Evolutionary conservation across 2,797 vertebrate species (phyloP).

Genomic region (Mallotus villosus): DNA sequence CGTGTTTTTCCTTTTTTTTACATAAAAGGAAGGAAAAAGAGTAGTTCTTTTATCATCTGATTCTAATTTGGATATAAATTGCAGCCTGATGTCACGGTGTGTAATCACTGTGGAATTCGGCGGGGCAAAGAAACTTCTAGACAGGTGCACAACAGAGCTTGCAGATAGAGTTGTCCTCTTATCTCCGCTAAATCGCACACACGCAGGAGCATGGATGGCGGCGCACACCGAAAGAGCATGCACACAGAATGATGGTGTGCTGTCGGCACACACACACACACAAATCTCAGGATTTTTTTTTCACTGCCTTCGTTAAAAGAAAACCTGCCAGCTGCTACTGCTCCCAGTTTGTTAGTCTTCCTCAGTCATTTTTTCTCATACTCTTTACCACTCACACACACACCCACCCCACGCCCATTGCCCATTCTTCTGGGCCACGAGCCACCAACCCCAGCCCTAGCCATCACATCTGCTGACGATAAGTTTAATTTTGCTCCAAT

Average conservation of each 20-base stretch:
- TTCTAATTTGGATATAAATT: constrained; percentile 66
- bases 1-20: constrained; percentile 50
- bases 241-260: not conserved
- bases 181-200: constrained; percentile 41
- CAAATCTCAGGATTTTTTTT: constrained; percentile 6
- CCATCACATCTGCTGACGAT: constrained; percentile 64
- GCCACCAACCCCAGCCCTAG: constrained; percentile 34
- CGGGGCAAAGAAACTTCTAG: constrained; percentile 30
- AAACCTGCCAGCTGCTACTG: constrained; percentile 43
- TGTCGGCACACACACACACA: constrained; percentile 18
- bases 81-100: constrained; percentile 54
- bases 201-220: constrained; percentile 26
- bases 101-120: constrained; percentile 64
- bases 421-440: constrained; percentile 44
- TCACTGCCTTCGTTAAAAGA: constrained; percentile 5
- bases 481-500: constrained; percentile 59
- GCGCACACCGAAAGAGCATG: constrained; percentile 12
- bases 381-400: not conserved
- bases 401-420: constrained; percentile 2
- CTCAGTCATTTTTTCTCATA: constrained; percentile 14
- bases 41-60: constrained; percentile 61
- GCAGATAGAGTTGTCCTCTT: constrained; percentile 46
- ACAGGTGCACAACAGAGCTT: constrained; percentile 70
- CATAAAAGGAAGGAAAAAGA: constrained; percentile 33
- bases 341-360: constrained; percentile 25